phyloP scores from a whole-genome alignment of 2,113 vertebrate genomes.

The Plectropomus leopardus region DNA sequence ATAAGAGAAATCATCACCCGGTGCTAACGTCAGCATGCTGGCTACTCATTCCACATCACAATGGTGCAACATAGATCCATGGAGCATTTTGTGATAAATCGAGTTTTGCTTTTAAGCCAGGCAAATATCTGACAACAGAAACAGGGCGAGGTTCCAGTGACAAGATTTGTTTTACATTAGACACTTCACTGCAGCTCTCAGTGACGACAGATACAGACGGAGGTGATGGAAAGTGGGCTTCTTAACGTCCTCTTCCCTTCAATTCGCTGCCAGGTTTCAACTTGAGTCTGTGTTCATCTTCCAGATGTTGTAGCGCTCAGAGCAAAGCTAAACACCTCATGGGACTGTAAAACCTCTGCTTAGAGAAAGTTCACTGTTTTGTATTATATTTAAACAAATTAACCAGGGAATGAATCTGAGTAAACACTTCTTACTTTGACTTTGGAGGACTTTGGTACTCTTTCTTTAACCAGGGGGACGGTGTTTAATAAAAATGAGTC shows the following conservation, averaged over 20 bases:
- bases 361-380: background rate
- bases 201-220: constrained; percentile 49
- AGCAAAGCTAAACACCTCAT: constrained; percentile 41
- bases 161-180: constrained; percentile 65
- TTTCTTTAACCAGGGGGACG: background rate
- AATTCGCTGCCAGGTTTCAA: constrained; percentile 28
- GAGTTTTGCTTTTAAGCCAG: constrained; percentile 17
- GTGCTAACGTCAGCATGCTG: constrained; percentile 14
- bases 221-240: constrained; percentile 66
- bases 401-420: background rate
- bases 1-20: constrained; percentile 2
- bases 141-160: constrained; percentile 54
- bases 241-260: constrained; percentile 32
- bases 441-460: background rate
- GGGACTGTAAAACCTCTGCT: constrained; percentile 4
- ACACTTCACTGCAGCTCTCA: constrained; percentile 38
- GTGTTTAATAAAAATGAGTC: background rate
- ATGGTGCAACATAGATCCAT: background rate
- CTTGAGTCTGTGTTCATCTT: constrained; percentile 40
- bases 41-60: constrained; percentile 1
- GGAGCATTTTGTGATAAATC: constrained; percentile 38
- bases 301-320: constrained; percentile 54
- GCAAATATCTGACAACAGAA: constrained; percentile 56
- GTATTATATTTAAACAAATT: background rate
- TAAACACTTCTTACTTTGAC: background rate